phyloP scores from a whole-genome alignment of 1,140 invertebrate species.

The Drepana arcuata region DNA sequence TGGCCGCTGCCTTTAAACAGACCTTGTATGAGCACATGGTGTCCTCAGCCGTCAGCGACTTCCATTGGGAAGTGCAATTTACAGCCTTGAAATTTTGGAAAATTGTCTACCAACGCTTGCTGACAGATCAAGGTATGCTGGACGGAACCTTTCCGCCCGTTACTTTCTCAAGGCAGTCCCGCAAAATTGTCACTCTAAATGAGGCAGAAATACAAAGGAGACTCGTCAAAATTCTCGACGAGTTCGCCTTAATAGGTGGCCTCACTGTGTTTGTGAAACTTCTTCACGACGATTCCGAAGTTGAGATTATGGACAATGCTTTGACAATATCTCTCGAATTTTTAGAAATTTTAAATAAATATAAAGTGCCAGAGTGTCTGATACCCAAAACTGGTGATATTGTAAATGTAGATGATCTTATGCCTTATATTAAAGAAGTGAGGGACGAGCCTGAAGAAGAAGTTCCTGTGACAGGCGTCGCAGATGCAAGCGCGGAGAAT shows the following conservation, averaged over 20 bases:
- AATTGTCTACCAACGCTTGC: constrained; percentile 75
- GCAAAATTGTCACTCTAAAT: constrained; percentile 82
- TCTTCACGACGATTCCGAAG: constrained; percentile 79
- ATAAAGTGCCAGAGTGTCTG: constrained; percentile 66
- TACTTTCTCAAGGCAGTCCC: constrained; percentile 83
- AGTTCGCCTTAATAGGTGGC: constrained; percentile 77
- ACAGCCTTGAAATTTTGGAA: constrained; percentile 81
- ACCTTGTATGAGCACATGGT: constrained; percentile 74
- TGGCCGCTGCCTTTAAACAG: constrained; percentile 64
- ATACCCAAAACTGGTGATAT: constrained; percentile 29
- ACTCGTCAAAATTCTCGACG: constrained; percentile 77
- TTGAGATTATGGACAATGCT: constrained; percentile 77
- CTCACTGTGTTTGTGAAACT: constrained; percentile 77
- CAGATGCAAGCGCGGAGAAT: constrained; percentile 33
- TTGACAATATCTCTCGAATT: constrained; percentile 73
- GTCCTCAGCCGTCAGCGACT: constrained; percentile 76
- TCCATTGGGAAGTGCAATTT: constrained; percentile 86
- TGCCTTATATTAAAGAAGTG: constrained; percentile 29
- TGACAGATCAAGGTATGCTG: constrained; percentile 84
- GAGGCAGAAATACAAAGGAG: constrained; percentile 78
- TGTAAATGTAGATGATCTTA: constrained; percentile 30
- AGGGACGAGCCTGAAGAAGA: constrained; percentile 6
- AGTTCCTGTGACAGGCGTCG: constrained; percentile 5
- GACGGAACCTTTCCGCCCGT: constrained; percentile 83
- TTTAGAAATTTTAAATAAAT: constrained; percentile 72